Percentiles rank a stretch among this genome's conserved stretches.
These are phyloP conservation scores for Botia almorhae DNA, from an alignment of 2,797 vertebrate species.

Conservation along the genomic window DNA sequence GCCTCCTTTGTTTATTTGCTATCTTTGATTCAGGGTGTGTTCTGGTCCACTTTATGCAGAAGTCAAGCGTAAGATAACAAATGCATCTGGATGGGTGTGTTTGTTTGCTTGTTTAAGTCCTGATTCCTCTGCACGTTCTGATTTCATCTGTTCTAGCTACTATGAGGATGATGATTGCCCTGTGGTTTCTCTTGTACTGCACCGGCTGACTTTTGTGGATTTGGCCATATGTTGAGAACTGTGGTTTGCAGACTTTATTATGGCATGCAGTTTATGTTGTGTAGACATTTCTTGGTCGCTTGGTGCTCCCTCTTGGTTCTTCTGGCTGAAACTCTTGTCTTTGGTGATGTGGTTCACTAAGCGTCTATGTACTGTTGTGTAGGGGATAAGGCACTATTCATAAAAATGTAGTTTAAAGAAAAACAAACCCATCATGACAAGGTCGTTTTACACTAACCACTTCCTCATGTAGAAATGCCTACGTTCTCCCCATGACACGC, in stretches of 20 bases:
- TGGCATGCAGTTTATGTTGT: conserved; percentile 5
- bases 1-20: conserved; percentile 2
- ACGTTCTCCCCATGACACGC: conserved; percentile 18
- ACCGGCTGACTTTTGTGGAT: conserved; percentile 15
- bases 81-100: conserved; percentile 34
- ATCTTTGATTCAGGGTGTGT: neutral
- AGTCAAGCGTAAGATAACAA: conserved; percentile 18
- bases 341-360: neutral
- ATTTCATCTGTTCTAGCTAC: conserved; percentile 26
- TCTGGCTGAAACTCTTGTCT: conserved; percentile 5
- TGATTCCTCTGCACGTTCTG: conserved; percentile 25
- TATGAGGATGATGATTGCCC: conserved; percentile 24
- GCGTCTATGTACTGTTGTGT: conserved; percentile 27
- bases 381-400: conserved; percentile 59
- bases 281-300: conserved; percentile 19
- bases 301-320: conserved; percentile 13
- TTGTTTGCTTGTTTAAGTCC: conserved; percentile 51
- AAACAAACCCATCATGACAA: conserved; percentile 51
- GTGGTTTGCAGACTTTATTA: conserved; percentile 19
- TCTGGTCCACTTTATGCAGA: conserved; percentile 6
- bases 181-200: conserved; percentile 23
- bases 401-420: conserved; percentile 38
- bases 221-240: neutral
- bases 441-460: conserved; percentile 48
- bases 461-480: conserved; percentile 46